phyloP scores from a whole-genome alignment of 2,113 vertebrate genomes.

The Gobiocypris rarus region DNA sequence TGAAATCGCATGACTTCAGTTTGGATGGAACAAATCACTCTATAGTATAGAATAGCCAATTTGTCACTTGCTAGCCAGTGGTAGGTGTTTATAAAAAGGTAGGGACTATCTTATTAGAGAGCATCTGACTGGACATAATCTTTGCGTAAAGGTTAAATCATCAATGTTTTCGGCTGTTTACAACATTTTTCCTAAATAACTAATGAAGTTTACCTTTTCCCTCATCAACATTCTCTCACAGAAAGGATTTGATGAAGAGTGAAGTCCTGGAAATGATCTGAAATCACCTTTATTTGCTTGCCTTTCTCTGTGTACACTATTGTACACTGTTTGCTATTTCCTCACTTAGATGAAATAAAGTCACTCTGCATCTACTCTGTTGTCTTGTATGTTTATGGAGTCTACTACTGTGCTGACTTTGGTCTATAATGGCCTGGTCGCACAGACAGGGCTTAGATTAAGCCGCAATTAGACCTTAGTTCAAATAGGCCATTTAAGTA shows the following conservation, averaged over 20 bases:
- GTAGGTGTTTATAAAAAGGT: not conserved
- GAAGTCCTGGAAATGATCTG: slow-evolving; percentile 65
- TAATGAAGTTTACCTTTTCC: not conserved
- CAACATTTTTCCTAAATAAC: not conserved
- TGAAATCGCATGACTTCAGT: not conserved
- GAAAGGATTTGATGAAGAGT: slow-evolving; percentile 82
- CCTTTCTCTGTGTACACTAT: not conserved
- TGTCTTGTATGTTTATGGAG: not conserved
- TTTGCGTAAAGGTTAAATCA: not conserved
- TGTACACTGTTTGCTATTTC: not conserved
- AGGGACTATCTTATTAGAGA: not conserved
- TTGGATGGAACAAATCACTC: not conserved
- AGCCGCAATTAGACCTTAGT: too few relatives aligned
- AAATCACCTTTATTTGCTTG: slow-evolving; percentile 51
- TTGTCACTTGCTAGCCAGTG: not conserved
- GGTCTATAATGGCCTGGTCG: too few relatives aligned
- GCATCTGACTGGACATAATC: not conserved
- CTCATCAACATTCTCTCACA: slow-evolving; percentile 61
- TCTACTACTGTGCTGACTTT: not conserved
- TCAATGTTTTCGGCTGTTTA: not conserved
- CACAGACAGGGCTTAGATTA: too few relatives aligned
- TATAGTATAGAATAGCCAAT: slow-evolving; percentile 11
- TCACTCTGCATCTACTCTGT: slow-evolving; percentile 17
- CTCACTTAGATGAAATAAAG: slow-evolving; percentile 13
- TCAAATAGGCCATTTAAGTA: too few relatives aligned